A percentile compares a stretch with the other conserved stretches of the same genome.
Conservation (phyloP, 2,888 invertebrate genomes). For the Pseudoips prasinana region DNA sequence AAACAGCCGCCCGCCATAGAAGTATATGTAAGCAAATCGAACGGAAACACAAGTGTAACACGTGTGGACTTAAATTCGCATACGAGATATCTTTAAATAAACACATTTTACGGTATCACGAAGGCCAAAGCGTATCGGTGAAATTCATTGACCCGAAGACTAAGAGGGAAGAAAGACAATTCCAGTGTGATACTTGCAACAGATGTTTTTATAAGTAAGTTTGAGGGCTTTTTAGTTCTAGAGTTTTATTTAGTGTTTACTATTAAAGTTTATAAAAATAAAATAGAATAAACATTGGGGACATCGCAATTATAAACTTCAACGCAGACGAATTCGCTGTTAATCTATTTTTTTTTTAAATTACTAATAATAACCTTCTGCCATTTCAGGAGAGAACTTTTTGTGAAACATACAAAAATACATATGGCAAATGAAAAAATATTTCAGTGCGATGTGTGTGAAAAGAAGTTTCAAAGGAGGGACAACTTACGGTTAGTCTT, state of each 20-base stretch:
- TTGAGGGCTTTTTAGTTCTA: no score
- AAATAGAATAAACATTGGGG: no score
- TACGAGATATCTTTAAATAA: constrained; percentile 74
- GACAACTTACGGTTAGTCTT: constrained; percentile 75
- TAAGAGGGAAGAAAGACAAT: constrained; percentile 52
- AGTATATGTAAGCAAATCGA: constrained; percentile 58
- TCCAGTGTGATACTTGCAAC: constrained; percentile 83
- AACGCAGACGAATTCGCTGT: no score
- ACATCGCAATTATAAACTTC: no score
- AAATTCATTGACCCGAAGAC: constrained; percentile 56
- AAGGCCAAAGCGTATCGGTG: constrained; percentile 68
- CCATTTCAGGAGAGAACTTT: constrained; percentile 82
- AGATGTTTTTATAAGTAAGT: constrained; percentile 82
- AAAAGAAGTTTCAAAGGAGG: constrained; percentile 81
- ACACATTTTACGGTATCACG: constrained; percentile 66
- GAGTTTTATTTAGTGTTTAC: no score
- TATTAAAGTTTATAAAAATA: no score
- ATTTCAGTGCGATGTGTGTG: constrained; percentile 81
- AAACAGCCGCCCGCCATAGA: constrained; percentile 75
- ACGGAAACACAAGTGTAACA: constrained; percentile 58
- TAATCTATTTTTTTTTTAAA: constrained; percentile 2
- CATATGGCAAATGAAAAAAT: constrained; percentile 79
- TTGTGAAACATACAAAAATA: constrained; percentile 84
- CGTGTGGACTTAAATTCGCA: constrained; percentile 67
- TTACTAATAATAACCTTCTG: no score